These are phyloP conservation scores for Lophura nycthemera DNA, from an alignment of 2,113 vertebrate genomes.

Conservation along the genomic window DNA sequence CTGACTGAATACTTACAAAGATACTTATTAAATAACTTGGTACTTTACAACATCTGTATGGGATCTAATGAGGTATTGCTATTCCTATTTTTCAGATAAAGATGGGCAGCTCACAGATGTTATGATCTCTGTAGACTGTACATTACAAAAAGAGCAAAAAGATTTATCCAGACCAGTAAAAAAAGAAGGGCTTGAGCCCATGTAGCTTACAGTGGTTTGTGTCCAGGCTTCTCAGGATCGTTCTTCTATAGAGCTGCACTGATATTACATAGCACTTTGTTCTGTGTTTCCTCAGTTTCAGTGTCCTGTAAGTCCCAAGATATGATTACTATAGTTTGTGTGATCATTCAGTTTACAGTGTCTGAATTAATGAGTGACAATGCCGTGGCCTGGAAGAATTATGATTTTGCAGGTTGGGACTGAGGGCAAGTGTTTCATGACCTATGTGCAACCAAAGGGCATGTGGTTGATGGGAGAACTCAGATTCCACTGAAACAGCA, in stretches of 20 bases:
- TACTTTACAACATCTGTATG: not conserved
- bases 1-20: not conserved
- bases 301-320: not conserved
- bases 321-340: not conserved
- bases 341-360: not conserved
- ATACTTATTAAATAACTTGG: not conserved
- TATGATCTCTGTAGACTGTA: fast-evolving
- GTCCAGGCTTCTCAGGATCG: not conserved
- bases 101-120: fast-evolving
- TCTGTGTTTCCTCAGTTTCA: not conserved
- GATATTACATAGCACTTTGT: fast-evolving
- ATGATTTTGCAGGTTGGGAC: not conserved
- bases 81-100: not conserved
- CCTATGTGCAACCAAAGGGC: not conserved
- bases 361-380: not conserved
- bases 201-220: not conserved
- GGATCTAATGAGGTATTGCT: not conserved
- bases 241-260: not conserved
- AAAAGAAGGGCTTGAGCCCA: not conserved
- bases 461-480: fast-evolving
- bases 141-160: not conserved
- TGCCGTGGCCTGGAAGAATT: not conserved
- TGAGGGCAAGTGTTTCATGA: fast-evolving
- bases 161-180: not conserved
- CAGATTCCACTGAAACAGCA: not conserved